Percentiles rank a stretch among this genome's conserved stretches.
phyloP scores from a whole-genome alignment of 1,140 invertebrate genomes.

The Eciton burchellii region DNA sequence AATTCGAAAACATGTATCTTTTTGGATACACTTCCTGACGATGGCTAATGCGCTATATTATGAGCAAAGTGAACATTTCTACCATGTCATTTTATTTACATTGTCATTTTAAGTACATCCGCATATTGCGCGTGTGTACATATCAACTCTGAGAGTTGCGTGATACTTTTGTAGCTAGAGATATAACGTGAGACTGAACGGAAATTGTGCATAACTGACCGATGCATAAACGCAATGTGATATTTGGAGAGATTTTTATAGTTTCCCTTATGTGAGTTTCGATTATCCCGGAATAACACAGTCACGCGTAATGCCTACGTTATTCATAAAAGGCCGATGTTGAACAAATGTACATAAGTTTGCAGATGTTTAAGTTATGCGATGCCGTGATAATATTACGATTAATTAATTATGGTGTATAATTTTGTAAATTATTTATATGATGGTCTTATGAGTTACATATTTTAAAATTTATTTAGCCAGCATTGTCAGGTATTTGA shows the following conservation, averaged over 20 bases:
- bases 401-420: slow-evolving; percentile 3
- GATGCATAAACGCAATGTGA: slow-evolving; percentile 64
- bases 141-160: slow-evolving; percentile 68
- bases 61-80: slow-evolving; percentile 15
- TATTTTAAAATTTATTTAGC: slow-evolving; percentile 10
- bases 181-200: slow-evolving; percentile 58
- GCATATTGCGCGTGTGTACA: slow-evolving; percentile 27
- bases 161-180: slow-evolving; percentile 50
- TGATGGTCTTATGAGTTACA: not conserved
- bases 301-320: slow-evolving; percentile 25
- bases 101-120: no score
- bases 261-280: slow-evolving; percentile 52
- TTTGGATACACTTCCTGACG: slow-evolving; percentile 30
- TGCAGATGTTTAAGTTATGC: not conserved
- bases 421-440: slow-evolving; percentile 11
- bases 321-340: slow-evolving; percentile 1
- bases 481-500: not conserved
- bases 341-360: slow-evolving; percentile 18
- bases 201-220: slow-evolving; percentile 49
- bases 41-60: not conserved
- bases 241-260: slow-evolving; percentile 63
- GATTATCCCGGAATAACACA: slow-evolving; percentile 70
- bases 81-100: slow-evolving; percentile 55
- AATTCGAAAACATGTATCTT: slow-evolving; percentile 28
- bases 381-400: not conserved